A percentile compares a stretch with the other conserved stretches of the same genome.
These are phyloP conservation scores for Piprites chloris DNA, from an alignment of 2,113 vertebrate species.

Conservation along the genomic window DNA sequence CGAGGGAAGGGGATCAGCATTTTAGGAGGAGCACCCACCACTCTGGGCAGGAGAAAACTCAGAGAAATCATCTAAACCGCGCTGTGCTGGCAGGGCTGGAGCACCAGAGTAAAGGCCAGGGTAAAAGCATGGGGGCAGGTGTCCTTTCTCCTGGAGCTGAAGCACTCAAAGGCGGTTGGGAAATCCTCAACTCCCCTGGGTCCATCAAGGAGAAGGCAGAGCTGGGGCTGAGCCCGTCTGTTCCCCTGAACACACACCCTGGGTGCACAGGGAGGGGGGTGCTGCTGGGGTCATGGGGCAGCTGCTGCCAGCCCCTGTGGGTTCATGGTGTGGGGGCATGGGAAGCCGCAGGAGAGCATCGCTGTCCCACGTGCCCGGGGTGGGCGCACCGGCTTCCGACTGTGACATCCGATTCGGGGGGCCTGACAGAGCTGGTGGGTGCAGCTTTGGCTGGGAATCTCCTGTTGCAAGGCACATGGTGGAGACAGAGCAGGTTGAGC, in stretches of 20 bases:
- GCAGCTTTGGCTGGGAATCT: rapidly evolving
- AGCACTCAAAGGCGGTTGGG: neutral
- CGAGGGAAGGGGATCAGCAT: neutral
- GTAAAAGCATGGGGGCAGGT: no score
- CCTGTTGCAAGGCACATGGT: rapidly evolving
- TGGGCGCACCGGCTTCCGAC: rapidly evolving
- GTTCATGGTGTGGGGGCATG: neutral
- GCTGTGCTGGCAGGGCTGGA: neutral
- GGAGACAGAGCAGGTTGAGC: neutral
- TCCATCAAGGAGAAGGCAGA: neutral
- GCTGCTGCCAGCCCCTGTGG: neutral
- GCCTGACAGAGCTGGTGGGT: rapidly evolving
- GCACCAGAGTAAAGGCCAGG: neutral
- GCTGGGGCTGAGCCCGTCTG: neutral
- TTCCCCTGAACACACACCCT: rapidly evolving
- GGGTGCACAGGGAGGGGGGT: neutral
- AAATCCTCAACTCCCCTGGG: neutral
- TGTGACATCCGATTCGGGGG: rapidly evolving
- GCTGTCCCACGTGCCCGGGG: rapidly evolving
- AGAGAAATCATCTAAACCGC: neutral
- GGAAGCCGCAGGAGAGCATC: neutral
- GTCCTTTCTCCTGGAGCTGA: neutral
- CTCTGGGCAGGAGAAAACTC: neutral
- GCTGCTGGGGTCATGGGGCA: rapidly evolving
- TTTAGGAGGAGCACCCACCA: neutral